Evolutionary conservation across 2,113 vertebrate species (phyloP).

Genomic region (Euleptes europaea): DNA sequence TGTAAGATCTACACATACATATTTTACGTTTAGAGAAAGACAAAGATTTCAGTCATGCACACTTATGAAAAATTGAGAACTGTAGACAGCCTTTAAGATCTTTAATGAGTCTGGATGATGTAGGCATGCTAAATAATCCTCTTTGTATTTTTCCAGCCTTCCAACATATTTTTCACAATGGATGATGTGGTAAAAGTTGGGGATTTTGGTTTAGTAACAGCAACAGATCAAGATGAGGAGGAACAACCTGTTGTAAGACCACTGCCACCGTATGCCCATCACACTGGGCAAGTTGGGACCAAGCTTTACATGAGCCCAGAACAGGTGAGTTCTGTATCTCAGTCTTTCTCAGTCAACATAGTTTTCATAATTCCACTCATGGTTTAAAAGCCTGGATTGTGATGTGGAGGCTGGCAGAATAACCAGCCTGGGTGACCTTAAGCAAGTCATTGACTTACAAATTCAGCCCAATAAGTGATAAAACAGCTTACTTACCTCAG

Average conservation of each 20-base stretch:
- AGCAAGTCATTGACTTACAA: not conserved
- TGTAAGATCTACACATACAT: not conserved
- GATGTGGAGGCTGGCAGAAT: not conserved
- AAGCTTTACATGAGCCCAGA: constrained; percentile 99
- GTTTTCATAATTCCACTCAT: not conserved
- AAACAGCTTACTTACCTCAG: no score
- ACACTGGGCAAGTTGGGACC: constrained; percentile 97
- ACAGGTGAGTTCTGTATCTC: constrained; percentile 80
- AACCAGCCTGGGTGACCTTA: not conserved
- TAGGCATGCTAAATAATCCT: not conserved
- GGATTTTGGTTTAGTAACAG: constrained; percentile 96
- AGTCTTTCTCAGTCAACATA: not conserved
- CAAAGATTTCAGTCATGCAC: not conserved
- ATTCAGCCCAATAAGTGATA: no score
- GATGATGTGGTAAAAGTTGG: constrained; percentile 97
- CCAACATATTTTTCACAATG: constrained; percentile 99
- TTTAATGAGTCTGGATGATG: not conserved
- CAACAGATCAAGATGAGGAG: constrained; percentile 98
- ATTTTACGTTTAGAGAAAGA: not conserved
- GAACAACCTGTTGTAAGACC: constrained; percentile 86
- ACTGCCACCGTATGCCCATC: constrained; percentile 90
- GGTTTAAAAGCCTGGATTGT: not conserved
- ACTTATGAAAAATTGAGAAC: not conserved
- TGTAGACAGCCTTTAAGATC: no score
- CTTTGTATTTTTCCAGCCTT: constrained; percentile 80